Percentiles rank a stretch among this genome's conserved stretches.
These are phyloP conservation scores for Hypomecis punctinalis DNA, from an alignment of 2,888 invertebrate species.

Conservation along the genomic window DNA sequence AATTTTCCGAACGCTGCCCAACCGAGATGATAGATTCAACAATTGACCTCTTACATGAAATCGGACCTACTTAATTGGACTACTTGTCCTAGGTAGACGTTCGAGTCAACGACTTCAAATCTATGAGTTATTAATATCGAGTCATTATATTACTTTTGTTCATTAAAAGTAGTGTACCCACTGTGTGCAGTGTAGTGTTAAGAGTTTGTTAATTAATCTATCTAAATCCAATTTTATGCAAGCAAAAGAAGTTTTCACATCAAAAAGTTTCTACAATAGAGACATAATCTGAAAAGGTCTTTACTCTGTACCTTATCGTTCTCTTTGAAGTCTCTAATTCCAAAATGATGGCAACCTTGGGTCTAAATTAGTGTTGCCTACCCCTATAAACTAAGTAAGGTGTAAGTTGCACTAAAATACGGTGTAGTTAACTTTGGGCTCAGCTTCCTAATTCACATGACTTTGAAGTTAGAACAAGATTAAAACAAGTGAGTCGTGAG, in stretches of 20 bases:
- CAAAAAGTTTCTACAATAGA: not conserved
- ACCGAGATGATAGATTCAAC: no score
- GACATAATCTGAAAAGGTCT: not conserved
- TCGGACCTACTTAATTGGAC: no score
- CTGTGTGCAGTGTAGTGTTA: no score
- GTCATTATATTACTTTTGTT: no score
- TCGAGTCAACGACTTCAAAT: no score
- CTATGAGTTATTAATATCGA: no score
- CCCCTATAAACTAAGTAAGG: slow-evolving; percentile 30
- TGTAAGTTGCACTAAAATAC: slow-evolving; percentile 33
- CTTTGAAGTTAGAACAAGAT: slow-evolving; percentile 25
- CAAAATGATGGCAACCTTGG: slow-evolving; percentile 24
- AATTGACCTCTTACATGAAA: no score
- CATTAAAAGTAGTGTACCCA: no score
- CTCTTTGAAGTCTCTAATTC: slow-evolving; percentile 19
- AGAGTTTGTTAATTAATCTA: no score
- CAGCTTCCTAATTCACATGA: slow-evolving; percentile 28
- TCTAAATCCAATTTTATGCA: no score
- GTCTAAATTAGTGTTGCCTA: slow-evolving; percentile 24
- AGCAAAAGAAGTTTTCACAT: not conserved
- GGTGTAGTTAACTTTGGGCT: slow-evolving; percentile 24
- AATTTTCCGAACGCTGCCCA: no score
- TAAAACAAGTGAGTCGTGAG: slow-evolving; percentile 27
- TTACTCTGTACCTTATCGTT: slow-evolving; percentile 7
- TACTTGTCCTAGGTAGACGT: no score